Evolutionary conservation across 2,113 vertebrate genomes (phyloP), one percentile per base, ranked within the genome.

Genomic region (Sander lucioperca): DNA sequence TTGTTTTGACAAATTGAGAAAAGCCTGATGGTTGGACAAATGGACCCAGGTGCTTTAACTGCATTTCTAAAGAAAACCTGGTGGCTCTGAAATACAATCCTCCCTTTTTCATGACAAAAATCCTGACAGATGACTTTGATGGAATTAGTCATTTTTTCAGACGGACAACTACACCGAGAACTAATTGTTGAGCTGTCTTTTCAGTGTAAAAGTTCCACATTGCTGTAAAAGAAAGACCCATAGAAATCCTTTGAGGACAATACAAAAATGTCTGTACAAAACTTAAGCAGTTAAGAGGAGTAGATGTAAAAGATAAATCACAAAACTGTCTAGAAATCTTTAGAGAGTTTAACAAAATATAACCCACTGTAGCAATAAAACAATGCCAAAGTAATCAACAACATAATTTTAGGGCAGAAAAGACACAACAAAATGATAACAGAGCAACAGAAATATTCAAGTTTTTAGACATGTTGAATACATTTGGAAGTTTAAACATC

Each of bases 61-160:
- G 59, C 54, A 54, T 62, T 73, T 19, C 68, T 61, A 11, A 56
- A 47, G 53, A 73, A 59, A 14, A 65, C 39, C 74, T 54, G 61
- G 14, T 69, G 48, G 23, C 15, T 67, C 27, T 71, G 65, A 83
- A 72, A 77, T 25, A 3, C 30, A 21, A 71, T 21, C 58, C 50
- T 12, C 0, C 19, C 33, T 53, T 62, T 54, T 61, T 14, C 9
- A 70, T 50, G 18, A 45, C 45, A 61, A 4, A 23, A 3, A 73
- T 33, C 16, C 12, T 21, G 59, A 59, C 66, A 1, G 6, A 58
- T 50, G 36, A 21, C 27, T 57, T 10, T 56, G 11, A 66, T 11
- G 5, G 6, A 3, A 48, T 15, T 5, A 8, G 18, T n/a, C 4
- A 30, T 27, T 23, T 9, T 50, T 47, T 50, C 33, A 33, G 33